These are phyloP conservation scores for Periplaneta americana DNA, from an alignment of 1,140 invertebrate genomes.

Conservation along the genomic window DNA sequence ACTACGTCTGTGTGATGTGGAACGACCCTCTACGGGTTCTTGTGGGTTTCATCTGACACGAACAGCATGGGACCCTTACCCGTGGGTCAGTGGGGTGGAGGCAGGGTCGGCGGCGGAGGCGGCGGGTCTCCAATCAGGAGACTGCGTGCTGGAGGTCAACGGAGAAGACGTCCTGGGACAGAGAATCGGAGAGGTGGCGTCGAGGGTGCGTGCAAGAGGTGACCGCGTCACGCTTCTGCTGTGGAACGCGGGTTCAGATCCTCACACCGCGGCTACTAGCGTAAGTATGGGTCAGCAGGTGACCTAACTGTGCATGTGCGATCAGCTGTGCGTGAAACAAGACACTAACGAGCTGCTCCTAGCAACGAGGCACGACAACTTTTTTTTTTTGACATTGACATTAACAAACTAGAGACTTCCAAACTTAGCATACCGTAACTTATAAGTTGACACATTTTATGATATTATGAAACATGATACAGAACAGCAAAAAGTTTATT, in stretches of 20 bases:
- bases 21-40: slow-evolving; percentile 24
- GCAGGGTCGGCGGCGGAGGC: slow-evolving; percentile 32
- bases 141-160: slow-evolving; percentile 37
- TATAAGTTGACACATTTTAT: too few species aligned
- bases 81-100: slow-evolving; percentile 37
- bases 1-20: slow-evolving; percentile 25
- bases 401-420: too few species aligned
- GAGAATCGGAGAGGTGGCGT: slow-evolving; percentile 35
- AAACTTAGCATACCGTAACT: too few species aligned
- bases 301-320: too few species aligned
- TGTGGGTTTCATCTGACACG: slow-evolving; percentile 37
- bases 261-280: slow-evolving; percentile 32
- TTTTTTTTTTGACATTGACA: too few species aligned
- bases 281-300: neutral
- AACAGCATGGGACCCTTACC: slow-evolving; percentile 40
- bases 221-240: slow-evolving; percentile 39
- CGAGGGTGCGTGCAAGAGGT: slow-evolving; percentile 32
- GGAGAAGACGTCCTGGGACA: slow-evolving; percentile 34
- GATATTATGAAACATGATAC: too few species aligned
- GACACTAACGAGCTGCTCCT: too few species aligned
- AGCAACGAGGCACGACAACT: too few species aligned
- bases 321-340: too few species aligned
- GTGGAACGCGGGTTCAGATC: slow-evolving; percentile 36
- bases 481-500: too few species aligned
- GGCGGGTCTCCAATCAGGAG: slow-evolving; percentile 34